Percentiles rank a stretch among this genome's conserved stretches.
These are phyloP conservation scores for Athripsodes cinereus DNA, from an alignment of 2,888 invertebrate genomes.

Conservation along the genomic window DNA sequence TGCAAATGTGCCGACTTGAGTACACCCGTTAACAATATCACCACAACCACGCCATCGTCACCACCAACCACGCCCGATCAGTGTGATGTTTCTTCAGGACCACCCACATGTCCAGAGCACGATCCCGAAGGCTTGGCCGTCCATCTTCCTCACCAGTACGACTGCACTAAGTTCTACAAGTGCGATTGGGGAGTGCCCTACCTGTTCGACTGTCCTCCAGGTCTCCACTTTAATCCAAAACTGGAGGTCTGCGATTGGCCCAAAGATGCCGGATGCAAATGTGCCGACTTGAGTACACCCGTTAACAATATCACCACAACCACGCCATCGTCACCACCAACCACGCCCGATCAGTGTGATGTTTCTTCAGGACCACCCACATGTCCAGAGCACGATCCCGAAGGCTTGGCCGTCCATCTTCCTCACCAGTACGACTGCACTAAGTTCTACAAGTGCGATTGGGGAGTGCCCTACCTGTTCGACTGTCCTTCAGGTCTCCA, in stretches of 20 bases:
- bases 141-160: slow-evolving; percentile 3
- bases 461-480: slow-evolving; percentile 28
- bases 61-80: not conserved
- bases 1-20: slow-evolving; percentile 4
- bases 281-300: not conserved
- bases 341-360: not conserved
- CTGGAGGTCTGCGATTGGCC: slow-evolving; percentile 5
- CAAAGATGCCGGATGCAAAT: not conserved
- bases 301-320: too few species aligned
- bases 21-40: too few species aligned
- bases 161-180: slow-evolving; percentile 2
- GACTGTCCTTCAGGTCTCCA: slow-evolving; percentile 28
- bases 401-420: slow-evolving; percentile 14
- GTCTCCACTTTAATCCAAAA: not conserved
- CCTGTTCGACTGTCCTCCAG: not conserved
- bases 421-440: slow-evolving; percentile 24
- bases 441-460: slow-evolving; percentile 24
- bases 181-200: slow-evolving; percentile 4
- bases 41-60: not conserved
- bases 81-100: not conserved
- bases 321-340: not conserved
- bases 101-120: slow-evolving; percentile 1
- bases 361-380: slow-evolving; percentile 3
- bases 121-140: not conserved
- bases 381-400: slow-evolving; percentile 23